These are phyloP conservation scores for Burhinus bistriatus DNA, from an alignment of 2,113 vertebrate genomes.

Conservation along the genomic window DNA sequence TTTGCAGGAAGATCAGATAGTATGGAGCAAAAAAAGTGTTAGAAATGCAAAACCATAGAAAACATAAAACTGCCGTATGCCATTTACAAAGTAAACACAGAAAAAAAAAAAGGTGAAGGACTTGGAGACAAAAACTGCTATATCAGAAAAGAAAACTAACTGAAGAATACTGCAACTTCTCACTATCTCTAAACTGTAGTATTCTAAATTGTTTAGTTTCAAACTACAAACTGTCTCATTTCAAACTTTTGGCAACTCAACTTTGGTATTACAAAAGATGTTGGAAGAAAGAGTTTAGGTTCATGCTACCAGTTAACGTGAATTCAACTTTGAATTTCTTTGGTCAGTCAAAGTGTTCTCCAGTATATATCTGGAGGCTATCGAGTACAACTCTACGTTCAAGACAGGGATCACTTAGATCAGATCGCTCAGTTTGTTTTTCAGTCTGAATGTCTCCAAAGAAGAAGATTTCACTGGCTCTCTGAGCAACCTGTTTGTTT, in stretches of 20 bases:
- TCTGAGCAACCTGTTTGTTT: not conserved
- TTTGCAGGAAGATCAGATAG: not conserved
- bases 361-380: not conserved
- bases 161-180: not conserved
- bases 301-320: not conserved
- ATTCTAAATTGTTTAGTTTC: not conserved
- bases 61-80: not conserved
- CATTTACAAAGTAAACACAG: not conserved
- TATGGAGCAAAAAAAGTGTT: not conserved
- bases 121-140: not conserved
- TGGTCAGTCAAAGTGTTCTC: not conserved
- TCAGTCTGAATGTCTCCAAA: not conserved
- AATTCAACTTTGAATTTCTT: not conserved
- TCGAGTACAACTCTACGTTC: not conserved
- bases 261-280: not conserved
- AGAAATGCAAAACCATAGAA: not conserved
- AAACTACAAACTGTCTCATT: not conserved
- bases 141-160: not conserved
- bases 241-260: not conserved
- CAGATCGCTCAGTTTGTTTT: not conserved
- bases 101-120: not conserved
- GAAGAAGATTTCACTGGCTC: not conserved
- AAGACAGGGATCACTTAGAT: not conserved
- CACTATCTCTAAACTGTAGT: not conserved
- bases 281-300: not conserved